These are phyloP conservation scores for Euglossa dilemma DNA, from an alignment of 1,140 invertebrate species.

Conservation along the genomic window DNA sequence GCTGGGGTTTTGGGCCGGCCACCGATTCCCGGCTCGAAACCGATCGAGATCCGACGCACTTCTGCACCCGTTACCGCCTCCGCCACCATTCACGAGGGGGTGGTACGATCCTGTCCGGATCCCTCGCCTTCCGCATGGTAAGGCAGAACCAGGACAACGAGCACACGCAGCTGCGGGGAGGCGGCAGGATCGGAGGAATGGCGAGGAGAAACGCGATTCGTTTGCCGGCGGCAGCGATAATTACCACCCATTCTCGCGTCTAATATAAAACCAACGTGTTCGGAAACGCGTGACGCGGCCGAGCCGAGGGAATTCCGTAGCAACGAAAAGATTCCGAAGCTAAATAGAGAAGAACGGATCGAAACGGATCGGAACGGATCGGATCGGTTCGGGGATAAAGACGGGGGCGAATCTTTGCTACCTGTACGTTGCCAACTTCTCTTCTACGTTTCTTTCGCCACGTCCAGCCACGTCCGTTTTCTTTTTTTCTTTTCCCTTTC, in stretches of 20 bases:
- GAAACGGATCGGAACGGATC: too few relatives aligned
- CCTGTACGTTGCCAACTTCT: slow-evolving; percentile 35
- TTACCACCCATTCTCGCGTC: not conserved
- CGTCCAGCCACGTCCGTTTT: not conserved
- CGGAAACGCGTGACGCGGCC: not conserved
- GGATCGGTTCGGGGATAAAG: too few relatives aligned
- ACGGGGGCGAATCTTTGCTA: slow-evolving; percentile 6
- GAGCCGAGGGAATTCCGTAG: too few relatives aligned
- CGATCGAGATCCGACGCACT: slow-evolving; percentile 78
- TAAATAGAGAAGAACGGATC: not conserved
- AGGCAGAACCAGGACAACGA: slow-evolving; percentile 11
- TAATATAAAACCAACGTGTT: not conserved
- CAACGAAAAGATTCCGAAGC: too few relatives aligned
- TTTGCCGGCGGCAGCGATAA: not conserved
- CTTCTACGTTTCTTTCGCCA: slow-evolving; percentile 30
- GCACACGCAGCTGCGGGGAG: too few relatives aligned
- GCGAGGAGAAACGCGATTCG: not conserved
- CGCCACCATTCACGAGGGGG: slow-evolving; percentile 62
- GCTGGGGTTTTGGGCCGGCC: slow-evolving; percentile 79
- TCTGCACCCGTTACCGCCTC: slow-evolving; percentile 74
- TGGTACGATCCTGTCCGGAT: slow-evolving; percentile 75
- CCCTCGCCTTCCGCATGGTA: slow-evolving; percentile 72
- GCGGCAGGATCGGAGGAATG: not conserved
- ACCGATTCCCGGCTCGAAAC: slow-evolving; percentile 78
- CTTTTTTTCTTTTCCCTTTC: not conserved